Base-by-base conservation (phyloP, 2,888 invertebrate genomes). In the Clitarchus hookeri region DNA sequence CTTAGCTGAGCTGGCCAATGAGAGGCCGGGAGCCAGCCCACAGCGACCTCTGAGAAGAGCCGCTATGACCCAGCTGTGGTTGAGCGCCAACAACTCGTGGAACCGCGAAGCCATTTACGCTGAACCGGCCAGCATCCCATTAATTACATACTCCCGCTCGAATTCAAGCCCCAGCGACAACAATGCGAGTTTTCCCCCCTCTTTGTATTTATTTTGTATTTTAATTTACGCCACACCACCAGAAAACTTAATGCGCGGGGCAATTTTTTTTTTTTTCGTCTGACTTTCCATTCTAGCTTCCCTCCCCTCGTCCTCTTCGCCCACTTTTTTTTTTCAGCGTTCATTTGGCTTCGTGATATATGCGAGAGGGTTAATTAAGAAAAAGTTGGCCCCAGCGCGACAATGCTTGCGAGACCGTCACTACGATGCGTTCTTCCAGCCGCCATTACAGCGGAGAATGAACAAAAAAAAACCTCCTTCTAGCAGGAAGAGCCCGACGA, bases 191-290 rank as follows among this genome's bases (percentile, higher is more conserved):
- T 65, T n/a, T 65, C 12, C 65, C 53, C 53, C 3, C 53, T 8
- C 65, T 36, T 44, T 27, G 82, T 82, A 82, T 82, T 82, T 82
- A 82, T 82, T 82, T 82, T 82, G 82, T 82, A 36, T 82, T 82
- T 82, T 27, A 36, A 82, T 82, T n/a, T 82, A 82, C 26, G 23
- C 82, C 44, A 23, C 82, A 11, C n/a, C 44, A 44, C 27, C 82
- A 16, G 36, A 8, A 79, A 36, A 8, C 82, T 82, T 82, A 82
- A 82, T 82, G 82, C 65, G 65, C n/a, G 11, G 65, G 65, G n/a
- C 65, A 19, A 65, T 65, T 23, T 65, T 65, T 23, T 65, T 65
- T 65, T 65, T 65, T n/a, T 19, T 65, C 65, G 23, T 23, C n/a
- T 48, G 48, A 48, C 48, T 48, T 48, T 79, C 79, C 26, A 26